These are phyloP conservation scores for Brachystomella parvula DNA, from an alignment of 1,140 invertebrate genomes.

Conservation along the genomic window DNA sequence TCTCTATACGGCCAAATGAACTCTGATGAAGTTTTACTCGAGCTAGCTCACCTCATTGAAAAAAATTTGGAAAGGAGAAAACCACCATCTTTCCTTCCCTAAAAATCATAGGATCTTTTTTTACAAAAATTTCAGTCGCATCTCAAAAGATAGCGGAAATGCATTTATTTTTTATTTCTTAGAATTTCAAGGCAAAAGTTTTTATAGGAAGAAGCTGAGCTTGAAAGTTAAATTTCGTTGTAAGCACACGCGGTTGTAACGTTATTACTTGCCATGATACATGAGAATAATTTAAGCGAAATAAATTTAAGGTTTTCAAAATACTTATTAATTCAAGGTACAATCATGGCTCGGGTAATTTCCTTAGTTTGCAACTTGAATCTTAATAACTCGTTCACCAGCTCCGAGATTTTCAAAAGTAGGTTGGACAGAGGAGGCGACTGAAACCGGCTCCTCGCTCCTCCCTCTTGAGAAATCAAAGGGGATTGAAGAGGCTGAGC, in stretches of 20 bases:
- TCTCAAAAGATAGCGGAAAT: too few relatives aligned
- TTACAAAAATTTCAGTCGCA: too few relatives aligned
- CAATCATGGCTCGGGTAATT: too few relatives aligned
- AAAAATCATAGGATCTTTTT: too few relatives aligned
- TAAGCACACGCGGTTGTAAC: too few relatives aligned
- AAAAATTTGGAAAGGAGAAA: neutral
- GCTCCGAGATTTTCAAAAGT: neutral
- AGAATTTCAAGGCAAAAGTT: too few relatives aligned
- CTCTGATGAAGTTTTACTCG: slow-evolving; percentile 4
- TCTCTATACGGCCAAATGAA: neutral
- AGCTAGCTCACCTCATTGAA: neutral
- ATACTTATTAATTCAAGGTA: too few relatives aligned
- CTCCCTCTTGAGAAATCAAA: slow-evolving; percentile 41
- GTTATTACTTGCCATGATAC: neutral
- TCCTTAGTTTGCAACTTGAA: neutral
- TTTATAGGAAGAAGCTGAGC: too few relatives aligned
- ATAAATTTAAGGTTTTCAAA: too few relatives aligned
- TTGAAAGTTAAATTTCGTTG: too few relatives aligned
- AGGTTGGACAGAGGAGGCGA: neutral
- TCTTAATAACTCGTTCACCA: neutral
- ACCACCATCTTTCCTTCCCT: neutral
- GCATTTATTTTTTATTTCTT: too few relatives aligned
- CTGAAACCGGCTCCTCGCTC: slow-evolving; percentile 57
- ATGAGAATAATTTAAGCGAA: too few relatives aligned
- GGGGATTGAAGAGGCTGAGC: slow-evolving; percentile 1